Conservation (phyloP, 2,797 vertebrate genomes). For the Notamacropus eugenii region DNA sequence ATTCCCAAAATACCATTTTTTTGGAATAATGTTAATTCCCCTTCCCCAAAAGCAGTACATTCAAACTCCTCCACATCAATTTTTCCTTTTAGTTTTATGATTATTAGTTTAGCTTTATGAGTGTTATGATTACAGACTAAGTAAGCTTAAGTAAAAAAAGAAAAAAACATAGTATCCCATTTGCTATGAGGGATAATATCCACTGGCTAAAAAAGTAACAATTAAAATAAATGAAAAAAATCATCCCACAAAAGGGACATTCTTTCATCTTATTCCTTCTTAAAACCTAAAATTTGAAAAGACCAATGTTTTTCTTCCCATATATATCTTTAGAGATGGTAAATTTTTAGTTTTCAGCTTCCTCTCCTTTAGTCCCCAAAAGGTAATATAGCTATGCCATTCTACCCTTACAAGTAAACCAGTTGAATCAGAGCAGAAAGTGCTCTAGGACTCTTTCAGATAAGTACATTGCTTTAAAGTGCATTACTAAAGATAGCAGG, state of each 20-base stretch:
- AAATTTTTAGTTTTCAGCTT: neutral
- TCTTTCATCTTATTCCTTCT: neutral
- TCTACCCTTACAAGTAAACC: neutral
- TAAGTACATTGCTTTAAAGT: neutral
- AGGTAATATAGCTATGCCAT: neutral
- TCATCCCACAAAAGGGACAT: neutral
- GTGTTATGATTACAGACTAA: neutral
- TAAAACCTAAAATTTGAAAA: constrained; percentile 15
- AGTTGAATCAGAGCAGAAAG: neutral
- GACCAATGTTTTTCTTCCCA: neutral
- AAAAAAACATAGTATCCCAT: neutral
- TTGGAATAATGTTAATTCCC: neutral
- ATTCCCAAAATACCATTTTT: neutral
- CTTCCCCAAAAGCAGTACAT: neutral
- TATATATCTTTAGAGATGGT: neutral
- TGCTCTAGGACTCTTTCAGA: too few species aligned
- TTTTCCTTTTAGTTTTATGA: constrained; percentile 21
- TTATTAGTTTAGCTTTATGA: neutral
- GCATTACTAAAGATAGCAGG: neutral
- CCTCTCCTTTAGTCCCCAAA: neutral
- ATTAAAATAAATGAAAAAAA: neutral
- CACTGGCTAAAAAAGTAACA: neutral
- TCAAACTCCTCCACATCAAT: neutral
- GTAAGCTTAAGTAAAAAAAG: neutral
- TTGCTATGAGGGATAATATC: neutral